A percentile compares a stretch with the other conserved stretches of the same genome.
phyloP scores from a whole-genome alignment of 92 coral and sea anemone species.

The Chrysogorgia sp. region DNA sequence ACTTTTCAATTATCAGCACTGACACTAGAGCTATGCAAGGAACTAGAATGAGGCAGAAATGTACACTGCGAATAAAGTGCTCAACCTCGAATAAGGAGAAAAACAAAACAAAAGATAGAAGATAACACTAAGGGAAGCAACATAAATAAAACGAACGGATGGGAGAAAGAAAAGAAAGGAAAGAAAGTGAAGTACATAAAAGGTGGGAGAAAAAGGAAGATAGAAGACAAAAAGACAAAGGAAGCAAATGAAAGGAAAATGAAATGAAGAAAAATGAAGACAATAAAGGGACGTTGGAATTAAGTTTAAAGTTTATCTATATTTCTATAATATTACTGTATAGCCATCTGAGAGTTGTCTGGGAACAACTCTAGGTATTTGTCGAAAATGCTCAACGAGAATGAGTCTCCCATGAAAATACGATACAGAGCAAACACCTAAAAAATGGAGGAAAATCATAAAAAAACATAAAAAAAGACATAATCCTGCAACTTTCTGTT shows the following conservation, averaged over 20 bases:
- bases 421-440: slow-evolving; percentile 80
- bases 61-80: too few relatives aligned
- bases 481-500: too few relatives aligned
- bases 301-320: neutral
- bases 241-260: slow-evolving; percentile 25
- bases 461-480: neutral
- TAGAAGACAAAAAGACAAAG: neutral
- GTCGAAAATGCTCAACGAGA: slow-evolving; percentile 66
- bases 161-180: neutral
- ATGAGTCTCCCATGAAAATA: slow-evolving; percentile 71
- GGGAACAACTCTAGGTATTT: slow-evolving; percentile 78
- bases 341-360: slow-evolving; percentile 68
- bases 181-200: slow-evolving; percentile 5
- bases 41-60: too few relatives aligned
- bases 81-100: too few relatives aligned
- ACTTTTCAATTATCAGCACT: too few relatives aligned
- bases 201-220: neutral
- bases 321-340: slow-evolving; percentile 61
- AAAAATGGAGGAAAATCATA: neutral
- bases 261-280: neutral
- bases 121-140: too few relatives aligned
- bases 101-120: too few relatives aligned
- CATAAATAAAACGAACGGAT: neutral
- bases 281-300: too few relatives aligned
- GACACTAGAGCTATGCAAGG: too few relatives aligned